Evolutionary conservation across 2,113 vertebrate genomes (phyloP).

Genomic region (Calyptomena viridis): DNA sequence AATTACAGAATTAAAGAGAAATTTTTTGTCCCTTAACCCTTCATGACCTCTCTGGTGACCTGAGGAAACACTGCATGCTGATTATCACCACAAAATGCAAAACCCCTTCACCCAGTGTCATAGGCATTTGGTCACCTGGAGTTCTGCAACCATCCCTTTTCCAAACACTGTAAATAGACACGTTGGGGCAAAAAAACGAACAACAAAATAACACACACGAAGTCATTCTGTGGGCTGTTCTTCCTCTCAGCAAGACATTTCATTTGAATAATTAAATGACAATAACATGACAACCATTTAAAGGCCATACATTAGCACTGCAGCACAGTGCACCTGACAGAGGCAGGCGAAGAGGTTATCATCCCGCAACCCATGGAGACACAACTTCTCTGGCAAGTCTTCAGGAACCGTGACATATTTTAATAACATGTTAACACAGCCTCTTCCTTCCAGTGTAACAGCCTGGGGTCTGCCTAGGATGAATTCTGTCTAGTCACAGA

Average conservation of each 20-base stretch:
- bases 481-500: neutral
- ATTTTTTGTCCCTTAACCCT: slow-evolving; percentile 74
- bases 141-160: slow-evolving; percentile 66
- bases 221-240: slow-evolving; percentile 53
- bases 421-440: neutral
- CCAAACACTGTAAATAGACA: slow-evolving; percentile 42
- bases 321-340: slow-evolving; percentile 18
- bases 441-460: neutral
- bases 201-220: slow-evolving; percentile 46
- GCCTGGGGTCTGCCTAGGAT: neutral
- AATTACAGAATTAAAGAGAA: slow-evolving; percentile 76
- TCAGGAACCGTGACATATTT: neutral
- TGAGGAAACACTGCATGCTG: slow-evolving; percentile 76
- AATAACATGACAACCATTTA: slow-evolving; percentile 71
- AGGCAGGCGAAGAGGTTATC: neutral
- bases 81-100: slow-evolving; percentile 73
- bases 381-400: neutral
- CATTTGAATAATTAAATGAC: slow-evolving; percentile 74
- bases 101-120: slow-evolving; percentile 75
- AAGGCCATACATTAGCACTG: slow-evolving; percentile 28
- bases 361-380: rapidly evolving
- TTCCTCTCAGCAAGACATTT: slow-evolving; percentile 64
- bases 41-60: slow-evolving; percentile 68
- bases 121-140: slow-evolving; percentile 78
- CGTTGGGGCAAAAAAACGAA: slow-evolving; percentile 6